These are phyloP conservation scores for Tiliacea citrago DNA, from an alignment of 2,888 invertebrate genomes.

Conservation along the genomic window DNA sequence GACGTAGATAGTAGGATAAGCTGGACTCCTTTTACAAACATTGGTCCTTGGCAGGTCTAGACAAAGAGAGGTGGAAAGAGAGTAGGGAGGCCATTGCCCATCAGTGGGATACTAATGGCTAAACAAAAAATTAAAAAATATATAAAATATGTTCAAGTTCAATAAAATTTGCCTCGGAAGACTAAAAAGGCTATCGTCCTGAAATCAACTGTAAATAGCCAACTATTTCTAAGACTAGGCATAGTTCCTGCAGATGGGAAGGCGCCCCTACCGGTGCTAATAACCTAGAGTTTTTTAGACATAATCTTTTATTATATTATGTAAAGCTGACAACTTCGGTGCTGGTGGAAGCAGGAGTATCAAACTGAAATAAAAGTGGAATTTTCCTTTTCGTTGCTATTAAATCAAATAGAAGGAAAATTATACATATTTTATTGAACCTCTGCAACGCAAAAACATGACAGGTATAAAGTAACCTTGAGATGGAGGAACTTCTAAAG, in stretches of 20 bases:
- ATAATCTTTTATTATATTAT: not conserved
- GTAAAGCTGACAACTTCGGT: not conserved
- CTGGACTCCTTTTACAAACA: not conserved
- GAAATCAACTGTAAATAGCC: not conserved
- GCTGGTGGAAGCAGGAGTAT: not conserved
- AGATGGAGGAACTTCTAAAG: not conserved
- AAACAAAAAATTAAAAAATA: not conserved
- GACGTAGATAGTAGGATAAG: not conserved
- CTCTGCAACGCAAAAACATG: slow-evolving; percentile 7
- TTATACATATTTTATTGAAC: not conserved
- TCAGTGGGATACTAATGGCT: not conserved
- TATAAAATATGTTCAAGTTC: not conserved
- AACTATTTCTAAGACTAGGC: not conserved
- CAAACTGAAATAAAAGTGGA: not conserved
- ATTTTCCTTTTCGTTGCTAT: slow-evolving; percentile 15
- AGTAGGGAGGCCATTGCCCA: not conserved
- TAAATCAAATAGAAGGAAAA: slow-evolving; percentile 4
- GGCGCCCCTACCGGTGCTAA: too few relatives aligned
- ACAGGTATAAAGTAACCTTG: not conserved
- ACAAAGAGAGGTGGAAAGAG: not conserved
- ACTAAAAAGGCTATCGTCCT: not conserved
- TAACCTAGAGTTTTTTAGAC: not conserved
- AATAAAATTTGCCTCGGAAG: not conserved
- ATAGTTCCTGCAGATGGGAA: not conserved
- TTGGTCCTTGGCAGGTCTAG: not conserved